Evolutionary conservation across 2,888 invertebrate genomes (phyloP).

Genomic region (Drosophila fungiperda): DNA sequence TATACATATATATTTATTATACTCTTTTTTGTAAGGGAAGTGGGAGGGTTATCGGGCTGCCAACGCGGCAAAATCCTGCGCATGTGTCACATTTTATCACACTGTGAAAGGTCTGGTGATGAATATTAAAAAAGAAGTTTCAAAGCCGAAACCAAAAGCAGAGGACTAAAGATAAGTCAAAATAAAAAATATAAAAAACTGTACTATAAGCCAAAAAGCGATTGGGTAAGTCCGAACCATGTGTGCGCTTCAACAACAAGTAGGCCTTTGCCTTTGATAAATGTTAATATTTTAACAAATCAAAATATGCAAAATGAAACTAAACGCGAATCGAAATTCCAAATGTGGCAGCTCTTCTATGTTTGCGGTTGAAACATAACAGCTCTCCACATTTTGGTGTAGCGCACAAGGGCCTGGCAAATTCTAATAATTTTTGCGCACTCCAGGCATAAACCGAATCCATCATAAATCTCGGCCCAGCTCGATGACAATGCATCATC

Average conservation of each 20-base stretch:
- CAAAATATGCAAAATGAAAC: neutral
- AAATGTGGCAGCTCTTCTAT: conserved; percentile 22
- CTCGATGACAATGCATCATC: conserved; percentile 85
- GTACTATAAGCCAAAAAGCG: conserved; percentile 9
- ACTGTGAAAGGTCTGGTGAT: conserved; percentile 43
- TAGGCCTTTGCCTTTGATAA: neutral
- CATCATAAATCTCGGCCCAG: conserved; percentile 83
- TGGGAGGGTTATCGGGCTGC: conserved; percentile 51
- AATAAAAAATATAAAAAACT: conserved; percentile 25
- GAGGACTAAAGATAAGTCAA: conserved; percentile 29
- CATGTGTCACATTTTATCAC: conserved; percentile 74
- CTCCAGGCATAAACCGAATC: conserved; percentile 80
- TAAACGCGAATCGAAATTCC: neutral
- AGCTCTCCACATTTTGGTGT: conserved; percentile 34
- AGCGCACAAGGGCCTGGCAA: conserved; percentile 58
- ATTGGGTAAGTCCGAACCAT: conserved; percentile 20
- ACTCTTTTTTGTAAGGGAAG: conserved; percentile 2
- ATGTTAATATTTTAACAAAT: neutral
- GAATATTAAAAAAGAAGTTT: conserved; percentile 76
- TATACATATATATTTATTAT: neutral
- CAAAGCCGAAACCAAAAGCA: conserved; percentile 48
- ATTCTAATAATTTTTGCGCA: conserved; percentile 79
- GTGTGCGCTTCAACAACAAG: conserved; percentile 8
- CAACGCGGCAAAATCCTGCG: conserved; percentile 74
- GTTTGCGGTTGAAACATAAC: conserved; percentile 11